Percentiles rank a stretch among this genome's conserved stretches.
Conservation (phyloP, 2,888 invertebrate genomes). For the Polyommatus iphigenia region DNA sequence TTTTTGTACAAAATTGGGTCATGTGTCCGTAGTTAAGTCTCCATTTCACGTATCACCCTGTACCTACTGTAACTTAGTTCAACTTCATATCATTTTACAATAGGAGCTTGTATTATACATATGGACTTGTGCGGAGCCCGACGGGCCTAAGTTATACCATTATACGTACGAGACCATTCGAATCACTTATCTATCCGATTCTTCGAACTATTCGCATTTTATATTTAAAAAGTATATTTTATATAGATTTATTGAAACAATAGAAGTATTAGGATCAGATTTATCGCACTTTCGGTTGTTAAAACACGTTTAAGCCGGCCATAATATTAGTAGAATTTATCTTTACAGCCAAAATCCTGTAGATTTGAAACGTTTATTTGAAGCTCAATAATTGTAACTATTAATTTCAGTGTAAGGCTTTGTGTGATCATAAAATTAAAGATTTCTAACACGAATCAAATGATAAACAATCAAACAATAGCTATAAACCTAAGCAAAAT, state of each 20-base stretch:
- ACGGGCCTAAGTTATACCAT: constrained; percentile 37
- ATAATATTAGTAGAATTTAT: constrained; percentile 38
- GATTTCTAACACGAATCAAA: neutral
- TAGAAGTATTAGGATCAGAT: constrained; percentile 39
- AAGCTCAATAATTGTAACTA: constrained; percentile 6
- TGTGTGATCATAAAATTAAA: neutral
- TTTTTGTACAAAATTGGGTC: constrained; percentile 65
- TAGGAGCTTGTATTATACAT: constrained; percentile 56
- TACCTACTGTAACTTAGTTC: constrained; percentile 52
- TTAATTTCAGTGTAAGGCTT: neutral
- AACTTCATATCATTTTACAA: constrained; percentile 71
- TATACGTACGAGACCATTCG: constrained; percentile 49
- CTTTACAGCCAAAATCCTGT: constrained; percentile 3
- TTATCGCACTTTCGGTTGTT: constrained; percentile 17
- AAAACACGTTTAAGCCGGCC: constrained; percentile 43
- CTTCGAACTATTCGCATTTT: constrained; percentile 45
- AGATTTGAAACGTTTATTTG: constrained; percentile 34
- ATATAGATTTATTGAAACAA: constrained; percentile 58
- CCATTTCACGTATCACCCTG: constrained; percentile 56
- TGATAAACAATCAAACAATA: neutral
- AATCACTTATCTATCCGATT: constrained; percentile 49
- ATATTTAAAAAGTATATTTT: constrained; percentile 58
- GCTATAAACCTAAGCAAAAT: neutral
- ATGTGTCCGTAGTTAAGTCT: constrained; percentile 50
- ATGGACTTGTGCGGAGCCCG: constrained; percentile 6